These are phyloP conservation scores for Drosophila crucigera DNA, from an alignment of 2,888 invertebrate genomes.

Conservation along the genomic window DNA sequence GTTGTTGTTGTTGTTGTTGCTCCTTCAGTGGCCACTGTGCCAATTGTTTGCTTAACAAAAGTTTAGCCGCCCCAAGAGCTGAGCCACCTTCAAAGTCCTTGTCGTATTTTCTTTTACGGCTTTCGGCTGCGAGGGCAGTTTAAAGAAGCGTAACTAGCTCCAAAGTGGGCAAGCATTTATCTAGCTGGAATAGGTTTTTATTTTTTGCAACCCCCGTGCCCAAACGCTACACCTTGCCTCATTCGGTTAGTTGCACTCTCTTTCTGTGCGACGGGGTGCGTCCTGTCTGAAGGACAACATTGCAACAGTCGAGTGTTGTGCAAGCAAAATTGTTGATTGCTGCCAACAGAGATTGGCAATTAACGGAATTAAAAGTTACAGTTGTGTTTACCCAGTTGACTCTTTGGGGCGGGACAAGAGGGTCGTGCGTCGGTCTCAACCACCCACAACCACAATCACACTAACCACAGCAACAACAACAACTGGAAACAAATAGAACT, in stretches of 20 bases:
- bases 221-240: neutral
- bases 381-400: slow-evolving; percentile 70
- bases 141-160: slow-evolving; percentile 75
- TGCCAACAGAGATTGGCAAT: slow-evolving; percentile 84
- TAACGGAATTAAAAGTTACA: slow-evolving; percentile 85
- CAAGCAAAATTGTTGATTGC: slow-evolving; percentile 83
- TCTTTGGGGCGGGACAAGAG: slow-evolving; percentile 4
- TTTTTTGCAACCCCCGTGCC: neutral
- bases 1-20: slow-evolving; percentile 39
- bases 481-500: slow-evolving; percentile 27
- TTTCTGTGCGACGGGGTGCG: slow-evolving; percentile 22
- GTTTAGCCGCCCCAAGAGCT: slow-evolving; percentile 68
- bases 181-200: slow-evolving; percentile 12
- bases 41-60: slow-evolving; percentile 83
- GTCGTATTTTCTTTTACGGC: slow-evolving; percentile 73
- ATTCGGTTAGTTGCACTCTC: slow-evolving; percentile 45
- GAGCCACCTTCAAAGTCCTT: slow-evolving; percentile 30
- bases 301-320: slow-evolving; percentile 82
- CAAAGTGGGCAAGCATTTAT: slow-evolving; percentile 23
- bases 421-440: neutral
- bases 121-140: slow-evolving; percentile 57
- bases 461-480: slow-evolving; percentile 42
- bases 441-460: slow-evolving; percentile 44
- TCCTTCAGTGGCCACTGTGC: slow-evolving; percentile 65
- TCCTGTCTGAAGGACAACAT: slow-evolving; percentile 75